Percentiles rank a stretch among this genome's conserved stretches.
These are phyloP conservation scores for Lepilemur septentrionalis DNA, from an alignment of 2,797 vertebrate genomes.

Conservation along the genomic window DNA sequence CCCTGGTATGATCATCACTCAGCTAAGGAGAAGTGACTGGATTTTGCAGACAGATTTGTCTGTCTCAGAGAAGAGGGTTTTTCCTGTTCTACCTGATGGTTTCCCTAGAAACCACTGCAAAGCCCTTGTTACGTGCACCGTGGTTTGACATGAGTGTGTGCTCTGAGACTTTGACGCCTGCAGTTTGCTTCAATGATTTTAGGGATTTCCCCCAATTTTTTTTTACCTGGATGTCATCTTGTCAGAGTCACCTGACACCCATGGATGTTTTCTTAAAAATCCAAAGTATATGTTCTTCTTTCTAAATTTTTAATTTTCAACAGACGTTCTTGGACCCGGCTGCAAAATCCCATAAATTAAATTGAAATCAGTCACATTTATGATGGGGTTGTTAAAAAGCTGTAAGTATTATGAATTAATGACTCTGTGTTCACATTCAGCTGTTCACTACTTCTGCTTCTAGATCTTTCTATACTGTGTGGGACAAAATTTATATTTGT, in stretches of 20 bases:
- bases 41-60: background rate
- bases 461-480: constrained; percentile 76
- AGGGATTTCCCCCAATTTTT: background rate
- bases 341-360: constrained; percentile 82
- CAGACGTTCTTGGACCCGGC: constrained; percentile 72
- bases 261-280: background rate
- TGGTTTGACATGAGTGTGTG: background rate
- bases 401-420: constrained; percentile 83
- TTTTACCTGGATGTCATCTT: background rate
- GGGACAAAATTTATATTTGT: constrained; percentile 83
- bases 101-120: background rate
- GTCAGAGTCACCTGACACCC: background rate
- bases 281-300: constrained; percentile 4
- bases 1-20: no score
- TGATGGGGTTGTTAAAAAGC: constrained; percentile 81
- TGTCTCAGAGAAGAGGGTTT: background rate
- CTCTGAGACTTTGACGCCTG: background rate
- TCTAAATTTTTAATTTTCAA: constrained; percentile 74
- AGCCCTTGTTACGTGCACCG: accelerated
- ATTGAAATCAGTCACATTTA: constrained; percentile 82
- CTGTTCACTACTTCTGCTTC: constrained; percentile 81
- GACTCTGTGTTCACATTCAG: constrained; percentile 76
- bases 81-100: background rate
- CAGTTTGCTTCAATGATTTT: background rate
- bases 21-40: background rate